Evolutionary conservation across 2,888 invertebrate species (phyloP).

Genomic region (Dione juno): DNA sequence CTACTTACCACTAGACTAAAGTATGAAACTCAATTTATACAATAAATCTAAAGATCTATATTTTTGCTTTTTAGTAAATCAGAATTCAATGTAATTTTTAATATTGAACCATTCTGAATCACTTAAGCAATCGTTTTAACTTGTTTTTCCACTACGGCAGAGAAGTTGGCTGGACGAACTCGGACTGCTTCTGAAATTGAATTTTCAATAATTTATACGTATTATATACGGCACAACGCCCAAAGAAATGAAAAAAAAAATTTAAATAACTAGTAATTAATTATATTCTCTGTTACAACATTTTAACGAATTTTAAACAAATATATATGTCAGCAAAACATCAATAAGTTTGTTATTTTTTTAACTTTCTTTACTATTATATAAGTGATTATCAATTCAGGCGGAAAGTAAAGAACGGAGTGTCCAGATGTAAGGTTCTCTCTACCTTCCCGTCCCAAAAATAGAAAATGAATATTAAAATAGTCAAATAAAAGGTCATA

Average conservation of each 20-base stretch:
- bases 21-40: background rate
- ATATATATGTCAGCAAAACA: too few species aligned
- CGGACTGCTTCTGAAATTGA: background rate
- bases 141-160: background rate
- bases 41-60: background rate
- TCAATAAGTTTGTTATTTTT: too few species aligned
- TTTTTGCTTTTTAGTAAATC: background rate
- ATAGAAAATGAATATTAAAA: too few species aligned
- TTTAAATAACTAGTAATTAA: background rate
- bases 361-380: too few species aligned
- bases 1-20: background rate
- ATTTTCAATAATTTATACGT: conserved; percentile 5
- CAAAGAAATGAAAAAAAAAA: background rate
- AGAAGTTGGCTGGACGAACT: conserved; percentile 3
- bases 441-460: too few species aligned
- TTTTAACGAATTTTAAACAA: too few species aligned
- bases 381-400: too few species aligned
- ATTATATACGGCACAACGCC: background rate
- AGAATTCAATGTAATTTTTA: background rate
- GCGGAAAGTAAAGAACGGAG: too few species aligned
- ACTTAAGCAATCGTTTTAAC: background rate
- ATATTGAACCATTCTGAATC: background rate
- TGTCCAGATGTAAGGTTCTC: too few species aligned
- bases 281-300: background rate
- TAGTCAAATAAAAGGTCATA: too few species aligned